Evolutionary conservation across 2,113 vertebrate genomes (phyloP), one percentile per base, ranked within the genome.

Genomic region (Poeciliopsis occidentalis): DNA sequence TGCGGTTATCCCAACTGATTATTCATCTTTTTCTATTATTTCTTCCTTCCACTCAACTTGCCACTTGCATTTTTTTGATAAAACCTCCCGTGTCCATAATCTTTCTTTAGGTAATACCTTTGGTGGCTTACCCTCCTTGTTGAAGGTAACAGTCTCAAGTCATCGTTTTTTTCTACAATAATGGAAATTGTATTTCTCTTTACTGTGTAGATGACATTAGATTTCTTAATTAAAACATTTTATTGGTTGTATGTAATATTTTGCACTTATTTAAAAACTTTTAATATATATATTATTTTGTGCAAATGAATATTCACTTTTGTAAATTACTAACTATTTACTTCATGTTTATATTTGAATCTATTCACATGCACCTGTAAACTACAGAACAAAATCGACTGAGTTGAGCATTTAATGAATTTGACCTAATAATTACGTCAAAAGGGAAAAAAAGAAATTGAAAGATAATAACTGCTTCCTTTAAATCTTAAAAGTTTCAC

Each of bases 401-500:
- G 17, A 19, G 19, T 5, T 47, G 13, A 47, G 17, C 13, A 17
- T 47, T n/a, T 24, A 4, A 19, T 22, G 24, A 57, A 22, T 70
- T 51, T 69, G 29, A 19, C 31, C 32, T 81, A 41, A 67, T 69
- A 67, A 70, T 81, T 80, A 62, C 34, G 8, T 67, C 24, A 34
- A 68, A 66, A 54, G 22, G 8, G 39, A 13, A 51, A 2, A 51
- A 51, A 51, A 17, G 4, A 51, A 19, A n/a, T 12, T 79, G 4
- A 75, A 80, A 85, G 74, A 7, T 60, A 76, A 64, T 11, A 8
- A 63, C 34, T 66, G 41, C 37, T 47, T 77, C 13, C 72, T 74
- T 71, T 34, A 34, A 63, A 64, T 61, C 37, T 34, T 24, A 57
- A 63, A 61, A 80, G 75, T 29, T 73, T 71, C 66, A 60, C 81